Conservation (phyloP, 2,113 vertebrate species). For the Periophthalmus modestus region DNA sequence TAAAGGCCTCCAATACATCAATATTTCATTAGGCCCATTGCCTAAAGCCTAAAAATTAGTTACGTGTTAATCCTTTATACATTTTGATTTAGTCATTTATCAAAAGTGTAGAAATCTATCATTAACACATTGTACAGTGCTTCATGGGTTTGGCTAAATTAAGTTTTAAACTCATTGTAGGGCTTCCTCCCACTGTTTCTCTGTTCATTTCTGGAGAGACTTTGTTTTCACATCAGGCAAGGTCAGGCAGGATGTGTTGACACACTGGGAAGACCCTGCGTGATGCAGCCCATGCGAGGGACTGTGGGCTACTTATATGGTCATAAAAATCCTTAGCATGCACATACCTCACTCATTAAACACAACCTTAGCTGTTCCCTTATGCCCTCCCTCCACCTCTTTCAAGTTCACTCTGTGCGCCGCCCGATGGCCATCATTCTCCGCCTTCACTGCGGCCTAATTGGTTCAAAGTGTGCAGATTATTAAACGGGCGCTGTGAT, state of each 20-base stretch:
- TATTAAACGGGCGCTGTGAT: conserved; percentile 9
- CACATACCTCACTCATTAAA: conserved; percentile 81
- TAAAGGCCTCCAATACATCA: neutral
- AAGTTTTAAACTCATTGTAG: neutral
- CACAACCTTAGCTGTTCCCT: conserved; percentile 60
- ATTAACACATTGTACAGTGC: neutral
- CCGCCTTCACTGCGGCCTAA: conserved; percentile 2
- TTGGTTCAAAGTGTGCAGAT: conserved; percentile 50
- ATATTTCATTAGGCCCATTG: too few relatives aligned
- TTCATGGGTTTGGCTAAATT: neutral
- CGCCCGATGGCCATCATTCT: conserved; percentile 22
- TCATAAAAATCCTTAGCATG: conserved; percentile 76
- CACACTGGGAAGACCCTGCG: conserved; percentile 50
- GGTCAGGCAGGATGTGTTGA: conserved; percentile 41
- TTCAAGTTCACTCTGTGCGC: conserved; percentile 58
- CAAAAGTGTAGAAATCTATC: neutral
- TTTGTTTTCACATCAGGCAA: conserved; percentile 28
- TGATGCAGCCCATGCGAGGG: conserved; percentile 64
- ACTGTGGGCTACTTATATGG: conserved; percentile 79
- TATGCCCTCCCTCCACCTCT: conserved; percentile 42
- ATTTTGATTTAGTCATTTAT: neutral
- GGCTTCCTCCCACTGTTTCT: too few relatives aligned
- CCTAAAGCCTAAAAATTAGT: too few relatives aligned
- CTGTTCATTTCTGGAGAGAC: neutral
- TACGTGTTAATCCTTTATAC: too few relatives aligned